These are phyloP conservation scores for Diphyllodes magnificus DNA, from an alignment of 2,113 vertebrate genomes.

Conservation along the genomic window DNA sequence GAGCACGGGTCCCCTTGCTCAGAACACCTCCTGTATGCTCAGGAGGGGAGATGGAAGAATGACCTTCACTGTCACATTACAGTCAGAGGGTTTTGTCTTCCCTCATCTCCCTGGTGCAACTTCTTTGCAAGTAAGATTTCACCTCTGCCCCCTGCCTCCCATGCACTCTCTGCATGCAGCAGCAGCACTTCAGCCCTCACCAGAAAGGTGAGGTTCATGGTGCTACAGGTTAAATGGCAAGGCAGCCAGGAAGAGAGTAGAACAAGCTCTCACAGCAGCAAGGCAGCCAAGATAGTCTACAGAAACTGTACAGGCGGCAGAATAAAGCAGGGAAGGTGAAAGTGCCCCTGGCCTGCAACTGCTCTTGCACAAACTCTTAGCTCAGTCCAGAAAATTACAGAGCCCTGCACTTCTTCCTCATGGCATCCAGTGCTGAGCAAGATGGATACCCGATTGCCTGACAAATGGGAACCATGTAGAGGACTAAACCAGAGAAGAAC, in stretches of 20 bases:
- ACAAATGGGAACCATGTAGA: constrained; percentile 48
- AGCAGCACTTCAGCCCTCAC: not conserved
- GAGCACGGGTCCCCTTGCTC: not conserved
- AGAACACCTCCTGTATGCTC: not conserved
- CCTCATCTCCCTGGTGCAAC: not conserved
- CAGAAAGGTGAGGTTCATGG: not conserved
- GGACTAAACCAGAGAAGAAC: constrained; percentile 47
- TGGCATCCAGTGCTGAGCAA: constrained; percentile 39
- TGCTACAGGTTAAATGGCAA: constrained; percentile 24
- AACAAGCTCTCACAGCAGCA: constrained; percentile 33
- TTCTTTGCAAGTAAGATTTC: not conserved
- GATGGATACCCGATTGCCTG: constrained; percentile 29
- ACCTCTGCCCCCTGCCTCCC: not conserved
- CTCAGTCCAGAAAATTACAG: constrained; percentile 47
- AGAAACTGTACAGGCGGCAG: constrained; percentile 30
- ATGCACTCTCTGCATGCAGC: constrained; percentile 25
- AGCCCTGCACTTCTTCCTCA: constrained; percentile 22
- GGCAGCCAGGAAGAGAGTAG: constrained; percentile 21
- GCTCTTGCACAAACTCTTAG: constrained; percentile 37
- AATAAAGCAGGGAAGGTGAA: constrained; percentile 41
- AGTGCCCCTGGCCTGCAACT: constrained; percentile 48
- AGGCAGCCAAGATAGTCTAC: constrained; percentile 46
- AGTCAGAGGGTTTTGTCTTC: not conserved
- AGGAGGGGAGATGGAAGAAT: not conserved
- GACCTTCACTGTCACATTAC: not conserved